Base-by-base conservation (phyloP, 2,797 vertebrate genomes). In the Sebastes vulpes region DNA sequence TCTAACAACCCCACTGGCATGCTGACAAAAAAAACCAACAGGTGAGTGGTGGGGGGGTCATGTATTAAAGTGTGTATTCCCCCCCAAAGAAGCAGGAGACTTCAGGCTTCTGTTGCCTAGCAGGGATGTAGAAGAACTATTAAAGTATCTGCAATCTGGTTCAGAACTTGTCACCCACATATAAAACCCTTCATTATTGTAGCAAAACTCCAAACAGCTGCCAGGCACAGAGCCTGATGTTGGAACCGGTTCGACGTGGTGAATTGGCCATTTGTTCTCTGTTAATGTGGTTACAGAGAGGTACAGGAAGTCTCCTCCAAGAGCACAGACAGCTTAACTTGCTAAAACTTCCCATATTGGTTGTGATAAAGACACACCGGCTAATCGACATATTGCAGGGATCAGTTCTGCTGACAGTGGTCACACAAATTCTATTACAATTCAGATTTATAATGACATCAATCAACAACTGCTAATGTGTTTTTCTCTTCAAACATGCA, bases 181-280 rank as follows among this genome's bases (percentile, higher is more conserved):
- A 91, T 77, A 87, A 92, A 90, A 83, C 46, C 76, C 26, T 78
- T 83, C 68, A 82, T 87, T 91, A 89, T 61, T 82, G 79, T 28
- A 77, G 75, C 23, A 6, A 72, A 91, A 90, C 60, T 85, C 18
- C 76, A 82, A 92, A 46, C 84, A 93, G 87, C 85, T 94, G 88
- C 58, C 56, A 42, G 81, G 72, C 79, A 77, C 6, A 7, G 23
- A 72, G 83, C 71, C 81, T 68, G 61, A 56, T 60, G 57, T 38
- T 87, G 78, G 72, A 82, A 61, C 25, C 50, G 52, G 20, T 81
- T 76, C 68, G 9, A 42, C 75, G 85, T 72, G 14, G 77, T 92
- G 85, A 89, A 93, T 85, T 82, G 74, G 84, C 66, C 73, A 78
- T 86, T 88, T 93, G 89, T 90, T 91, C 74, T 75, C 32, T 23